Percentiles rank a stretch among this genome's conserved stretches.
phyloP scores from a whole-genome alignment of 1,140 invertebrate genomes.

The Grapholita molesta region DNA sequence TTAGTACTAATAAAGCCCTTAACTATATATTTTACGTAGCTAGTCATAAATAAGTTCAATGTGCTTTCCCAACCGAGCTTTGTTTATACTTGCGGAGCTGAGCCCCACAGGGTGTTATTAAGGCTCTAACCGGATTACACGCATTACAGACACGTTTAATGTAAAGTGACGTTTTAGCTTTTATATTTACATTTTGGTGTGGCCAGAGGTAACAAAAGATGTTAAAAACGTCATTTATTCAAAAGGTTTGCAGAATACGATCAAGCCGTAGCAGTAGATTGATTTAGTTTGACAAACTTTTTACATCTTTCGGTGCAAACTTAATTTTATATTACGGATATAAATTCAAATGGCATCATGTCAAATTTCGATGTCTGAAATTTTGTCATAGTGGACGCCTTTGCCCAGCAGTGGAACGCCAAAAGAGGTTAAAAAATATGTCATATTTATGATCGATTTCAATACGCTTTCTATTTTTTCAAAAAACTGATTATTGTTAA shows the following conservation, averaged over 20 bases:
- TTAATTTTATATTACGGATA: no score
- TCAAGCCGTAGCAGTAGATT: no score
- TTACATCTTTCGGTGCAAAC: no score
- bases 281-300: no score
- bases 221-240: not conserved
- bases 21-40: not conserved
- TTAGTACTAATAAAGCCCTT: not conserved
- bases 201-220: not conserved
- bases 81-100: slow-evolving; percentile 44
- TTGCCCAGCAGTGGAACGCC: no score
- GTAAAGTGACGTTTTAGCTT: slow-evolving; percentile 3
- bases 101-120: slow-evolving; percentile 27
- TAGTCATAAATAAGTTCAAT: not conserved
- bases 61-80: slow-evolving; percentile 15
- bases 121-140: slow-evolving; percentile 21
- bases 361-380: no score
- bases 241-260: not conserved
- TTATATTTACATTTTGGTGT: not conserved
- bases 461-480: no score
- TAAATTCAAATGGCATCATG: no score
- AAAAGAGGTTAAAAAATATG: no score
- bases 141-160: slow-evolving; percentile 26
- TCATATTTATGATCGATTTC: no score
- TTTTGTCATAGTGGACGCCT: no score
- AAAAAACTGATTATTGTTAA: no score